Conservation (phyloP, 2,113 vertebrate species). For the Eulemur rufifrons region DNA sequence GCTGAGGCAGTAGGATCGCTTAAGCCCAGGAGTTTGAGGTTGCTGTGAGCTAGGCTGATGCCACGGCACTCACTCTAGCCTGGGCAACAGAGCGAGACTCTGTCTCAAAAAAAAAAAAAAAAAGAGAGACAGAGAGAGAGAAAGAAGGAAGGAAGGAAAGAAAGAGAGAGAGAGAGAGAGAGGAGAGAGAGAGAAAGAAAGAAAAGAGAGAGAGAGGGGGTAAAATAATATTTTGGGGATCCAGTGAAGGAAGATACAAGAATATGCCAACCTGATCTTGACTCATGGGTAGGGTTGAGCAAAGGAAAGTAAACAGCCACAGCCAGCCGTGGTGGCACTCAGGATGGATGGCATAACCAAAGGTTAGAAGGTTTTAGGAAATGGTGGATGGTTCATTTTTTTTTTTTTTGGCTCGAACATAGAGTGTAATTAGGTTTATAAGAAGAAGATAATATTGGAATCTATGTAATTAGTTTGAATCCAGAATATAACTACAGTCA, state of each 20-base stretch:
- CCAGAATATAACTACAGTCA: constrained; percentile 24
- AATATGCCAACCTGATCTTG: constrained; percentile 7
- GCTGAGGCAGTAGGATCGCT: too few species aligned
- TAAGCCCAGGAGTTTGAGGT: too few species aligned
- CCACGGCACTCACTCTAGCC: too few species aligned
- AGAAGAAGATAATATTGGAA: constrained; percentile 12
- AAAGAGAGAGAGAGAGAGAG: too few species aligned
- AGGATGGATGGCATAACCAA: constrained; percentile 19
- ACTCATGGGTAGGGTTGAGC: not conserved
- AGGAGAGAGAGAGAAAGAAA: too few species aligned
- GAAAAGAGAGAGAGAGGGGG: not conserved
- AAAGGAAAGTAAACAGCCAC: not conserved
- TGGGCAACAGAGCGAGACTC: too few species aligned
- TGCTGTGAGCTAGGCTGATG: too few species aligned
- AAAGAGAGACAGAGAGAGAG: too few species aligned
- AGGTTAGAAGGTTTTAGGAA: constrained; percentile 38
- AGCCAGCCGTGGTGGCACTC: not conserved
- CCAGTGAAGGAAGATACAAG: not conserved
- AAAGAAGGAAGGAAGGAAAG: too few species aligned
- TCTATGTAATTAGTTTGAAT: not conserved
- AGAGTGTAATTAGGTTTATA: not conserved
- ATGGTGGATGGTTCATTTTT: not conserved
- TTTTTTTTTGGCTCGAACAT: not conserved
- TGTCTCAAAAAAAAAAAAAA: too few species aligned
- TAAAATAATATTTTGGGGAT: constrained; percentile 37